Evolutionary conservation across 2,797 vertebrate genomes (phyloP).

Genomic region (Galagoides demidoff): DNA sequence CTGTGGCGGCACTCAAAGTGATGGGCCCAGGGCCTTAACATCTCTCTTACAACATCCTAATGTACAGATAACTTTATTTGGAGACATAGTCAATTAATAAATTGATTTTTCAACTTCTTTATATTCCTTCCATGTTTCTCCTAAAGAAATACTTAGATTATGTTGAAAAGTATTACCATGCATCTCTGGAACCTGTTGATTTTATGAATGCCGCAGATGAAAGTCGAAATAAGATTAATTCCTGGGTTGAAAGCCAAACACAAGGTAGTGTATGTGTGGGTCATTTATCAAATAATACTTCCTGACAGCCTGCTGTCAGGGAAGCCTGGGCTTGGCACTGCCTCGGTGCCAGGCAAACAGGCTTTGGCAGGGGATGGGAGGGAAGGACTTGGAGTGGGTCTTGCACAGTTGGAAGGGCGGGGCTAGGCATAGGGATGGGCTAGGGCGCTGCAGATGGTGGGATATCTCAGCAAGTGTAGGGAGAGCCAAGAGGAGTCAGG

Average conservation of each 20-base stretch:
- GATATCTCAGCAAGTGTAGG: background rate
- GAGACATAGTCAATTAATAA: background rate
- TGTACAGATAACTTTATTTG: background rate
- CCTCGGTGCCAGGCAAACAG: fast-evolving
- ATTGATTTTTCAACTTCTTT: constrained; percentile 47
- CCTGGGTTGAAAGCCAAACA: constrained; percentile 83
- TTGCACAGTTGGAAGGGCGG: background rate
- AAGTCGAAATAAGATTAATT: constrained; percentile 83
- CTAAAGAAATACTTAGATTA: constrained; percentile 81
- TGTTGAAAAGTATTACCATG: constrained; percentile 79
- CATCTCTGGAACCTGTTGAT: constrained; percentile 81
- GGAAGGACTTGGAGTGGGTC: background rate
- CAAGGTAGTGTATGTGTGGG: constrained; percentile 77
- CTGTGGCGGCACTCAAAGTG: background rate
- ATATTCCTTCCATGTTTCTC: constrained; percentile 61
- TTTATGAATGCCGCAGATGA: constrained; percentile 79
- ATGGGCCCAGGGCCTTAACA: background rate
- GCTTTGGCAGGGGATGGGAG: background rate
- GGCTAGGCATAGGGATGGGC: fast-evolving
- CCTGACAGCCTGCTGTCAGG: background rate
- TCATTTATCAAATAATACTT: background rate
- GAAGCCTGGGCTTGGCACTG: background rate
- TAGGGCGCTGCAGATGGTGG: background rate
- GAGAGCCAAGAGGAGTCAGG: background rate
- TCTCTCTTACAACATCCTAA: background rate